Percentiles rank a stretch among this genome's conserved stretches.
These are phyloP conservation scores for Lasioglossum baleicum DNA, from an alignment of 1,140 invertebrate species.

Conservation along the genomic window DNA sequence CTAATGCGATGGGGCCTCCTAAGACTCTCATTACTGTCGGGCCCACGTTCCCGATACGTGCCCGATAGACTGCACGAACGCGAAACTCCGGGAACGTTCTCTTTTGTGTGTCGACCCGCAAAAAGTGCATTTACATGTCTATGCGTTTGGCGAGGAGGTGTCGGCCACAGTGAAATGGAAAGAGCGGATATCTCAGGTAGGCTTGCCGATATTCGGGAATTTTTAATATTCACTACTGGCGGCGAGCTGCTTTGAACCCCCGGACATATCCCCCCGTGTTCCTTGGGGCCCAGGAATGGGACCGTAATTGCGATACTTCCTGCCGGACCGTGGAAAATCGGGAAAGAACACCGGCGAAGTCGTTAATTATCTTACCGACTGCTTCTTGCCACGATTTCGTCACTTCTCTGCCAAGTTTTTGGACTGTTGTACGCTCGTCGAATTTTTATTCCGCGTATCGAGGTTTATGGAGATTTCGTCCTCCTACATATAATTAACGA, in stretches of 20 bases:
- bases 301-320: neutral
- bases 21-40: conserved; percentile 60
- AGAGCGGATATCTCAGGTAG: neutral
- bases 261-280: neutral
- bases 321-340: conserved; percentile 4
- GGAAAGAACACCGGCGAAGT: neutral
- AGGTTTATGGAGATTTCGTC: neutral
- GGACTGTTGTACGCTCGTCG: too few species aligned
- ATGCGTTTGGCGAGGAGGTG: conserved; percentile 1
- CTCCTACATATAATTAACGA: neutral
- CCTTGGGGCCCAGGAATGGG: too few species aligned
- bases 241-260: neutral
- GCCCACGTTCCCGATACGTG: conserved; percentile 62
- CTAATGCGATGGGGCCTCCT: conserved; percentile 49
- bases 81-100: too few species aligned
- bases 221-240: neutral
- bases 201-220: neutral
- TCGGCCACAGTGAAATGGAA: too few species aligned
- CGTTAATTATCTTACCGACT: neutral
- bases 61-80: neutral
- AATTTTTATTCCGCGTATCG: neutral
- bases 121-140: conserved; percentile 43
- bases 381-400: neutral
- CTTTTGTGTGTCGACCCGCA: neutral
- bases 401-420: neutral